phyloP scores from a whole-genome alignment of 2,888 invertebrate genomes.

The Philopedon plagiatum region DNA sequence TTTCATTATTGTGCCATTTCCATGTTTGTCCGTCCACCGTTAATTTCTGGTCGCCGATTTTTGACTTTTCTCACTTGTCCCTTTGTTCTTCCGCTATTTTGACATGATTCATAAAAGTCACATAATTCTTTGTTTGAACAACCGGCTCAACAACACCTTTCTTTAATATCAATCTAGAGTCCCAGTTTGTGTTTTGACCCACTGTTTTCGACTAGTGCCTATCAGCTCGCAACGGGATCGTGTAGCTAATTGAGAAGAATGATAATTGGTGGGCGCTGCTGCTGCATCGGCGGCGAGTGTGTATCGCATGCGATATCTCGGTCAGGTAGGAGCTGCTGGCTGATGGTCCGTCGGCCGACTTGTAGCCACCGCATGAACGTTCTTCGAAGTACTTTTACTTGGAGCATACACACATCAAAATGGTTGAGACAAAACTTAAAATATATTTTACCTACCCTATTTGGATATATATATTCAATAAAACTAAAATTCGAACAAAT shows the following conservation, averaged over 20 bases:
- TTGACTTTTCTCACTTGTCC: too few species aligned
- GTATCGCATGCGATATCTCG: constrained; percentile 24
- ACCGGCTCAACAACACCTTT: not conserved
- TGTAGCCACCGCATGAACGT: constrained; percentile 6
- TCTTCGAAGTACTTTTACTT: constrained; percentile 2
- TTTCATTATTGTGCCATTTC: too few species aligned
- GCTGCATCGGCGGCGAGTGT: constrained; percentile 19
- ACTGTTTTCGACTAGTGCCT: constrained; percentile 17
- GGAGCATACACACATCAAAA: not conserved
- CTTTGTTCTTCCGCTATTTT: too few species aligned
- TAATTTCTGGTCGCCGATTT: too few species aligned
- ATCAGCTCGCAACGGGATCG: constrained; percentile 23
- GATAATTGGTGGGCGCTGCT: constrained; percentile 29
- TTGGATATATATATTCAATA: too few species aligned
- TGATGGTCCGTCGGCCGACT: constrained; percentile 8
- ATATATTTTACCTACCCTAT: too few species aligned
- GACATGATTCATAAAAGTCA: too few species aligned
- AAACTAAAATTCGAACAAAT: too few species aligned
- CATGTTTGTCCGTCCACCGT: too few species aligned
- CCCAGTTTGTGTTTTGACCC: constrained; percentile 1
- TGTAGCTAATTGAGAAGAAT: constrained; percentile 33
- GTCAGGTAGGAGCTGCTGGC: constrained; percentile 20
- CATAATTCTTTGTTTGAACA: too few species aligned
- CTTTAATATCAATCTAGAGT: too few species aligned
- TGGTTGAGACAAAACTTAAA: too few species aligned